A percentile compares a stretch with the other conserved stretches of the same genome.
Evolutionary conservation across 2,797 vertebrate genomes (phyloP).

Genomic region (Paedocypris micromegethes): DNA sequence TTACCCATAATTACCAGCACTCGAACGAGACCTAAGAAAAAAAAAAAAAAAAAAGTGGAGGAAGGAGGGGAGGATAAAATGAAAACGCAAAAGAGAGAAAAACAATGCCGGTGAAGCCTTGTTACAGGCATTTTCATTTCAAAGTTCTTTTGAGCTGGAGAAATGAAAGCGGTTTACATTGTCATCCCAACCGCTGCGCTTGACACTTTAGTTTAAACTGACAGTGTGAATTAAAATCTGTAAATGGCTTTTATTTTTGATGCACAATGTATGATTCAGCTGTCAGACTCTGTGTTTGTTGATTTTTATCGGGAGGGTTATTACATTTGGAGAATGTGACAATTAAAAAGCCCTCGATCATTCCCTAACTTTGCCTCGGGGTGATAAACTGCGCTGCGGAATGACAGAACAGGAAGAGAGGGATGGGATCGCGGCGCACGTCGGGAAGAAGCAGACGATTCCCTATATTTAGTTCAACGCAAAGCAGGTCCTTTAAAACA

Average conservation of each 20-base stretch:
- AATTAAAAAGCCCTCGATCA: constrained; percentile 73
- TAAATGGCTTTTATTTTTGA: constrained; percentile 58
- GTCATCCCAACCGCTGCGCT: constrained; percentile 60
- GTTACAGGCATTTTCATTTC: constrained; percentile 61
- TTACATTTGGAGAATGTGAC: constrained; percentile 71
- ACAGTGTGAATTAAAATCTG: constrained; percentile 73
- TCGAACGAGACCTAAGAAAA: constrained; percentile 59
- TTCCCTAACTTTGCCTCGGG: constrained; percentile 48
- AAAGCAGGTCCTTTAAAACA: constrained; percentile 30
- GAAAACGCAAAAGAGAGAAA: constrained; percentile 22
- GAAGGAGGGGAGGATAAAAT: constrained; percentile 30
- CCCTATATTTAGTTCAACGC: constrained; percentile 30
- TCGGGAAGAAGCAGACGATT: constrained; percentile 25
- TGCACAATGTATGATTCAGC: constrained; percentile 68
- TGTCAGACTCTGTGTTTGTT: constrained; percentile 68
- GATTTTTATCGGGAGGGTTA: constrained; percentile 75
- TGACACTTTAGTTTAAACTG: constrained; percentile 69
- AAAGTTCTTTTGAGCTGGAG: constrained; percentile 60
- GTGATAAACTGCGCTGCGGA: constrained; percentile 28
- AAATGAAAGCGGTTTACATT: constrained; percentile 66
- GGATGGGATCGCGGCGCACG: constrained; percentile 11
- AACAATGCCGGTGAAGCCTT: constrained; percentile 48
- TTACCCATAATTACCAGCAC: constrained; percentile 73
- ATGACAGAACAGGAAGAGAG: constrained; percentile 25
- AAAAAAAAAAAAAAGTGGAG: constrained; percentile 49